Percentiles rank a stretch among this genome's conserved stretches.
These are phyloP conservation scores for Atrichornis clamosus DNA, from an alignment of 2,113 vertebrate genomes.

Conservation along the genomic window DNA sequence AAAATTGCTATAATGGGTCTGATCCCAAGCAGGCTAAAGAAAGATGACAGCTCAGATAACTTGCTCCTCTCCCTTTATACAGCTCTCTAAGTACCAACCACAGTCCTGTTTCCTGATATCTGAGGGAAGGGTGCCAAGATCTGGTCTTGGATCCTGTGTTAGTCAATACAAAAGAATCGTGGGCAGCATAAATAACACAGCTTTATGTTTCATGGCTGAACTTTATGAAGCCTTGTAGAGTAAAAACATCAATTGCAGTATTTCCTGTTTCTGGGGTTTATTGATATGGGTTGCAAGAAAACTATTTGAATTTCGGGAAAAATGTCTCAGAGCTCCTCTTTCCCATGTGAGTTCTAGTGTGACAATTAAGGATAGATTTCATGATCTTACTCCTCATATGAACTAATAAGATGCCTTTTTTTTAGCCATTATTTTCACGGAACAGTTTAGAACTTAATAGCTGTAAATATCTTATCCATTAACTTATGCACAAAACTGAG, in stretches of 20 bases:
- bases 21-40: background rate
- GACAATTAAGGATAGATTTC: background rate
- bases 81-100: background rate
- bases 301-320: background rate
- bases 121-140: background rate
- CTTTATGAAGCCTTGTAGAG: background rate
- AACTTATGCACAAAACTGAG: background rate
- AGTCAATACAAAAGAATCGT: background rate
- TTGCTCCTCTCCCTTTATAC: background rate
- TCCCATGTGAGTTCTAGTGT: background rate
- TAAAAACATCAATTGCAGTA: background rate
- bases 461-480: background rate
- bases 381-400: background rate
- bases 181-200: background rate
- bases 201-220: background rate
- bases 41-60: background rate
- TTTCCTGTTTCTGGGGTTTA: background rate
- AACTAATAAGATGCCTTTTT: background rate
- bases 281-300: background rate
- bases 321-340: background rate
- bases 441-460: background rate
- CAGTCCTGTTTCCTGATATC: background rate
- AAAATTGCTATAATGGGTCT: background rate
- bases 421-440: background rate
- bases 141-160: background rate